Base-by-base conservation (phyloP, 2,888 invertebrate species). In the Leucoptera coffeella region DNA sequence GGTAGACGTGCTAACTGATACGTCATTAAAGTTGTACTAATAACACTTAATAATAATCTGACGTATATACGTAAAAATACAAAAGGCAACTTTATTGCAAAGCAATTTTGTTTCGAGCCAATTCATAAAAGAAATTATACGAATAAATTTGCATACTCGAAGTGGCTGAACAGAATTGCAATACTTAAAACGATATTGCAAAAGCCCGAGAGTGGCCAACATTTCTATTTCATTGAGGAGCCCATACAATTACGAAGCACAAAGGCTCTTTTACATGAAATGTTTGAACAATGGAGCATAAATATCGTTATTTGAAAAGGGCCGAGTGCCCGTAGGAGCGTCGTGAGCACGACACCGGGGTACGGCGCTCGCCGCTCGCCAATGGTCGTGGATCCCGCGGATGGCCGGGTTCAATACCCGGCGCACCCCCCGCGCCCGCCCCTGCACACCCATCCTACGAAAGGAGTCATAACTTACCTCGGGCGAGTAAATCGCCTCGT, bases 351-450 rank as follows among this genome's bases (percentile, higher is more conserved):
- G 27, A 27, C 27, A 23, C 26, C 13, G n/a, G 15, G 14, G 26
- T 25, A 28, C 14, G 25, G 23, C 23, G 19, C 26, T 25, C 26
- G 29, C 15, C 8, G 12, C 12, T 10, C 4, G 14, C 14, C 15
- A 15, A 15, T 26, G 26, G 31, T 42, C 43, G 40, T 42, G 47
- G 42, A 42, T 47, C 52, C 49, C 50, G 51, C 50, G 45, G 45
- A 46, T 45, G 47, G 43, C 43, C 41, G 59, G 50, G 65, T 61
- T 64, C 64, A 65, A 51, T 61, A 65, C 54, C 64, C 64, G 60
- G 9, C 50, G 15, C 11, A 11, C 4, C 6, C 14, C n/a, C 17
- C 19, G 23, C 19, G 7, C 23, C 14, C 22, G 7, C 9, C 23
- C 22, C 22, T 23, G n/a, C 28, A 7, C 14, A 11, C 10, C 19